A percentile compares a stretch with the other conserved stretches of the same genome.
These are phyloP conservation scores for Carcinoscorpius rotundicauda DNA, from an alignment of 1,140 invertebrate genomes.

Conservation along the genomic window DNA sequence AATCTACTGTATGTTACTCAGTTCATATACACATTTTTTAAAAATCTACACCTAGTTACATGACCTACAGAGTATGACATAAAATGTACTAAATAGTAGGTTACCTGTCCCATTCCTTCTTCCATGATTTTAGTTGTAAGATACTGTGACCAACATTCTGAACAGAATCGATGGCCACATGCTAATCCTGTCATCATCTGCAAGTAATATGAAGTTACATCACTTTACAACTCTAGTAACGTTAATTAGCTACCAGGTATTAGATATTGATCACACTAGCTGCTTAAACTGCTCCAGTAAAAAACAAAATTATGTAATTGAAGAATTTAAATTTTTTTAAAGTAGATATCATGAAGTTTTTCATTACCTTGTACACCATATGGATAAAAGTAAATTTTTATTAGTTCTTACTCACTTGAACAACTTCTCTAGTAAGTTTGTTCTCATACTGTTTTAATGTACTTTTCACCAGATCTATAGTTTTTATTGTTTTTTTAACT, in stretches of 20 bases:
- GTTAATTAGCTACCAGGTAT: slow-evolving; percentile 59
- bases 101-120: slow-evolving; percentile 68
- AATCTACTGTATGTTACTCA: background rate
- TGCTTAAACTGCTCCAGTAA: slow-evolving; percentile 2
- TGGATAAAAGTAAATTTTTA: no score
- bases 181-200: slow-evolving; percentile 92
- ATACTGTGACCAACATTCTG: slow-evolving; percentile 90
- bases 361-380: no score
- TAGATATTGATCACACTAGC: slow-evolving; percentile 63
- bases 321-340: background rate
- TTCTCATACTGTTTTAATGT: no score
- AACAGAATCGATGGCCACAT: slow-evolving; percentile 93
- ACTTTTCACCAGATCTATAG: no score
- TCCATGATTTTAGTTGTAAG: slow-evolving; percentile 97
- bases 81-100: background rate
- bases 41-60: slow-evolving; percentile 4
- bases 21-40: background rate
- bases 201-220: slow-evolving; percentile 27
- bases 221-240: background rate
- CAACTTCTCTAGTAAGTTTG: no score
- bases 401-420: no score
- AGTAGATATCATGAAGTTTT: background rate
- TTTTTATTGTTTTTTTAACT: no score
- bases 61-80: background rate
- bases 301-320: background rate